Conservation (phyloP, 2,888 invertebrate species). For the Tenthredo scrophulariae region DNA sequence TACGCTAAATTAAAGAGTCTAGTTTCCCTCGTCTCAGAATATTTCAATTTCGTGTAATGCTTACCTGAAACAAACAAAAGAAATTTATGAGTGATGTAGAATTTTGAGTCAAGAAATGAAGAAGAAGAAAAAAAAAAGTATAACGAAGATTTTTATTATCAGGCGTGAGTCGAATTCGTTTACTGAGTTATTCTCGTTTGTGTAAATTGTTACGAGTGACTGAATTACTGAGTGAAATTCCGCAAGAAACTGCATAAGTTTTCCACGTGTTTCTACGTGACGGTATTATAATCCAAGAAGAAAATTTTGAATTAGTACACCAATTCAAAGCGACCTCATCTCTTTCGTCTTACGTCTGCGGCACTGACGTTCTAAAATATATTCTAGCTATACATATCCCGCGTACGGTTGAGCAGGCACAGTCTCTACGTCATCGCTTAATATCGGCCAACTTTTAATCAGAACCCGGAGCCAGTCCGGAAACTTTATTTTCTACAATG, state of each 20-base stretch:
- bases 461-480: conserved; percentile 64
- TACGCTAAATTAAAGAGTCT: neutral
- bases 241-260: neutral
- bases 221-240: neutral
- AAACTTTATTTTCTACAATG: conserved; percentile 70
- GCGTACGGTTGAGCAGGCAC: conserved; percentile 64
- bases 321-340: conserved; percentile 58
- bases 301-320: conserved; percentile 60
- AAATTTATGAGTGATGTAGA: conserved; percentile 50
- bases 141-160: neutral
- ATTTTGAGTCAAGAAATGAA: neutral
- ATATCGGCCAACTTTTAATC: conserved; percentile 72
- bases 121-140: neutral
- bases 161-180: neutral
- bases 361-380: conserved; percentile 58
- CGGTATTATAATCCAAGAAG: conserved; percentile 50
- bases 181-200: neutral
- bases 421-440: conserved; percentile 66
- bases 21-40: neutral
- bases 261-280: neutral
- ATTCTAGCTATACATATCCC: conserved; percentile 60
- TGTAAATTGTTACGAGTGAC: neutral
- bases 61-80: conserved; percentile 70
- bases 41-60: conserved; percentile 58
- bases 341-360: conserved; percentile 52